Evolutionary conservation across 1,140 invertebrate genomes (phyloP).

Genomic region (Argopecten irradians): DNA sequence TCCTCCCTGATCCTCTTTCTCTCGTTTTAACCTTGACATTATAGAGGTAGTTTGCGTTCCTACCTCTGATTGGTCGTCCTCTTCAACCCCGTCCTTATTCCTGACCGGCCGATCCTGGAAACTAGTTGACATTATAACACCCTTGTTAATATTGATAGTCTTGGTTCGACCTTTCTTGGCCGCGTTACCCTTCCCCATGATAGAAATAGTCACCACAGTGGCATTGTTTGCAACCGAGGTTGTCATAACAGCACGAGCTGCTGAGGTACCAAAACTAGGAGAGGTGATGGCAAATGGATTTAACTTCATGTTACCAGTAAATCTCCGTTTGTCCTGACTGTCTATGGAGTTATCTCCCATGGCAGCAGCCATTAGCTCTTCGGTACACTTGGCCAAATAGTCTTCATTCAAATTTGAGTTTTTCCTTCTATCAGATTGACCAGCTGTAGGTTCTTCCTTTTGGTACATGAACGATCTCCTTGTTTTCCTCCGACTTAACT

Average conservation of each 20-base stretch:
- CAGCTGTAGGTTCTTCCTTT: not conserved
- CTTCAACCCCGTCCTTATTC: constrained; percentile 36
- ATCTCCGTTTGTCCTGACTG: not conserved
- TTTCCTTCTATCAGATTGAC: not conserved
- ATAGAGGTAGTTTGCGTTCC: constrained; percentile 32
- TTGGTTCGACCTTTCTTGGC: constrained; percentile 9
- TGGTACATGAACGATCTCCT: not conserved
- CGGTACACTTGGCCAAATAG: not conserved
- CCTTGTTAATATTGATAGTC: not conserved
- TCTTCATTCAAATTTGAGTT: not conserved
- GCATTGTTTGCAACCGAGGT: constrained; percentile 65
- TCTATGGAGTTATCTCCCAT: not conserved
- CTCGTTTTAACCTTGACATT: constrained; percentile 46
- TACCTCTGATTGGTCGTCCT: constrained; percentile 28
- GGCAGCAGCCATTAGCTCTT: not conserved
- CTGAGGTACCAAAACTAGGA: constrained; percentile 66
- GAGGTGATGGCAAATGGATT: constrained; percentile 66
- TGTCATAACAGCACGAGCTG: constrained; percentile 68
- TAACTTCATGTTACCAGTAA: constrained; percentile 32
- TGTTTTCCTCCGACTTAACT: not conserved
- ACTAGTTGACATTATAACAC: not conserved
- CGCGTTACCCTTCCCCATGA: constrained; percentile 58
- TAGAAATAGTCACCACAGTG: constrained; percentile 68
- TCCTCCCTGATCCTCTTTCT: constrained; percentile 25
- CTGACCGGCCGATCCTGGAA: constrained; percentile 24